Base-by-base conservation (phyloP, 2,113 vertebrate genomes). In the Phaethornis superciliosus region DNA sequence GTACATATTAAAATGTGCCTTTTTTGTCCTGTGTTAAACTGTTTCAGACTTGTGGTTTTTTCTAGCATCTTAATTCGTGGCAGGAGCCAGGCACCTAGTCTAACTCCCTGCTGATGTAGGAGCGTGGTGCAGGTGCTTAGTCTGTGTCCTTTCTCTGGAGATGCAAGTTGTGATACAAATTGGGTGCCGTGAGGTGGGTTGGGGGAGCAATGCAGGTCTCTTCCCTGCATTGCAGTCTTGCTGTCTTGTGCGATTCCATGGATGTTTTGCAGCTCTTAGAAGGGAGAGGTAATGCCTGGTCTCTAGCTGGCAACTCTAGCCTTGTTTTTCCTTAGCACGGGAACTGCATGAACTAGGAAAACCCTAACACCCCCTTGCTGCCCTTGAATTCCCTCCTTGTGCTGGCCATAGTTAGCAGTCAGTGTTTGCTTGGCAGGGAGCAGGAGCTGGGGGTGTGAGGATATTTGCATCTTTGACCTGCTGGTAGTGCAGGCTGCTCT, bases 1-100 rank as follows among this genome's bases (percentile, higher is more conserved):
- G 96, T 97, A 96, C 91, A 96, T 97, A 97, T 97, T 97, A 97
- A 97, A 97, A 97, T 96, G 97, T 97, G 97, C 96, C 96, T 97
- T 97, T 97, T 97, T 97, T 95, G 96, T 97, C 95, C 96, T 95
- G 96, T 97, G 95, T 97, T 96, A 84, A 94, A 95, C 94, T 92
- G 96, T 94, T 97, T 97, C 94, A 89, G 93, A 96, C 93, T 97
- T 94, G 93, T 95, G 96, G 26, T 96, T 95, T 96, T 96, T 96
- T 97, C 96, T 97, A 97, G 96, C 92, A 81, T 92, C 83, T 93
- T 90, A 40, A 58, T 90, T 78, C 28, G 0, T 58, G 82, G 89
- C 93, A 95, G 93, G 94, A 95, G 91, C 74, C 74, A 33, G 90
- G 89, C 4, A 20, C 81, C 89, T 85, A 12, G 65, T 78, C 69